phyloP scores from a whole-genome alignment of 2,888 invertebrate genomes.

The Epistrophe grossulariae region DNA sequence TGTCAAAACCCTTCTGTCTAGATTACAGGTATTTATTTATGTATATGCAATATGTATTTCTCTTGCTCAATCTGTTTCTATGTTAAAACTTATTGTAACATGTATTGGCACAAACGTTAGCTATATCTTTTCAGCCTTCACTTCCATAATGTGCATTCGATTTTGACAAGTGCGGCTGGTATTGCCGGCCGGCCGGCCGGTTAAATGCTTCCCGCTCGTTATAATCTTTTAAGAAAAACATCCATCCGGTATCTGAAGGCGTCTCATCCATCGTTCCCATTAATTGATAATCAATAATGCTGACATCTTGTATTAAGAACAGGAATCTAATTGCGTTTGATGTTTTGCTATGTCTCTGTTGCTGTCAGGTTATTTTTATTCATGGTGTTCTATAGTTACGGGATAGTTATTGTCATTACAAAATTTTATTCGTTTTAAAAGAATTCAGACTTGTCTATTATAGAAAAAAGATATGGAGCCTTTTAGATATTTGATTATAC shows the following conservation, averaged over 20 bases:
- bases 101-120: conserved; percentile 66
- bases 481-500: too few relatives aligned
- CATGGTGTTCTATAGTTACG: background rate
- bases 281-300: conserved; percentile 75
- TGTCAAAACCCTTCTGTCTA: conserved; percentile 51
- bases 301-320: conserved; percentile 74
- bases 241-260: conserved; percentile 59
- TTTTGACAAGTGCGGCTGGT: conserved; percentile 49
- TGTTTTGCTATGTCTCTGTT: conserved; percentile 40
- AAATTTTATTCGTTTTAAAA: background rate
- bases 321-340: conserved; percentile 71
- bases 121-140: conserved; percentile 30
- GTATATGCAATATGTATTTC: background rate
- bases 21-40: conserved; percentile 21
- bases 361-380: background rate
- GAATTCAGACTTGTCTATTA: too few relatives aligned
- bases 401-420: conserved; percentile 7
- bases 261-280: conserved; percentile 69
- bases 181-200: background rate
- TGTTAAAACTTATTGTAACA: conserved; percentile 54
- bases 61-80: conserved; percentile 28
- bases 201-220: background rate
- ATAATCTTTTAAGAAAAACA: conserved; percentile 9
- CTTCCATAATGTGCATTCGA: conserved; percentile 31
- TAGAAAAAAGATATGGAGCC: too few relatives aligned